Percentiles rank a stretch among this genome's conserved stretches.
These are phyloP conservation scores for Oncopeltus fasciatus DNA, from an alignment of 1,140 invertebrate genomes.

Conservation along the genomic window DNA sequence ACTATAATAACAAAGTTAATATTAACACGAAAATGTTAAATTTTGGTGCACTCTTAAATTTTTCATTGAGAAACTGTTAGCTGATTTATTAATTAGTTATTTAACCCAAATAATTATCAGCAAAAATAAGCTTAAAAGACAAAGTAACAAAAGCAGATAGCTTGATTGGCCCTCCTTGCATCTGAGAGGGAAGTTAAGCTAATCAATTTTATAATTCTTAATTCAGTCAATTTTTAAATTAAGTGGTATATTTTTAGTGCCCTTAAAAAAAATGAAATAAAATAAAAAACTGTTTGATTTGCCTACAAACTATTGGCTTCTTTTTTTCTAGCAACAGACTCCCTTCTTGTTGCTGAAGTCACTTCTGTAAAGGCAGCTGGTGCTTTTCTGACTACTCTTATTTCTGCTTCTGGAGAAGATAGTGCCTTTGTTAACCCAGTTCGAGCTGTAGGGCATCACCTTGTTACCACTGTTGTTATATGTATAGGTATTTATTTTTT, in stretches of 20 bases:
- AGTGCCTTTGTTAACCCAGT: conserved; percentile 34
- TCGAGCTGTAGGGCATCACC: conserved; percentile 35
- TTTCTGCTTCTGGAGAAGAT: conserved; percentile 35
- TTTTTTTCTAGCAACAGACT: conserved; percentile 32
- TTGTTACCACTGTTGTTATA: conserved; percentile 36
- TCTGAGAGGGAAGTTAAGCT: too few species aligned
- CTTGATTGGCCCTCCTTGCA: too few species aligned
- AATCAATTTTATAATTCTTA: neutral
- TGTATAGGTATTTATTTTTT: conserved; percentile 29
- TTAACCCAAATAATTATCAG: too few species aligned
- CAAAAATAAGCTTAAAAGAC: too few species aligned
- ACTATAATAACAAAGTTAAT: too few species aligned
- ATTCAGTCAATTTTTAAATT: conserved; percentile 9
- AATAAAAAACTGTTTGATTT: neutral
- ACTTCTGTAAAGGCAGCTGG: conserved; percentile 40
- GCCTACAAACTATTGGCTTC: neutral
- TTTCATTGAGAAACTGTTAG: too few species aligned
- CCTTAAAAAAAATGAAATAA: too few species aligned
- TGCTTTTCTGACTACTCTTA: conserved; percentile 41
- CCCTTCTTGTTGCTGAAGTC: conserved; percentile 42
- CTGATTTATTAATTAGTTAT: too few species aligned
- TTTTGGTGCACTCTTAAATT: too few species aligned
- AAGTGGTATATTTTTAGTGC: neutral
- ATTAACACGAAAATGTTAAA: too few species aligned
- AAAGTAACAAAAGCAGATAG: too few species aligned